Evolutionary conservation across 2,888 invertebrate species (phyloP).

Genomic region (Gastracanthus pulcherrimus): DNA sequence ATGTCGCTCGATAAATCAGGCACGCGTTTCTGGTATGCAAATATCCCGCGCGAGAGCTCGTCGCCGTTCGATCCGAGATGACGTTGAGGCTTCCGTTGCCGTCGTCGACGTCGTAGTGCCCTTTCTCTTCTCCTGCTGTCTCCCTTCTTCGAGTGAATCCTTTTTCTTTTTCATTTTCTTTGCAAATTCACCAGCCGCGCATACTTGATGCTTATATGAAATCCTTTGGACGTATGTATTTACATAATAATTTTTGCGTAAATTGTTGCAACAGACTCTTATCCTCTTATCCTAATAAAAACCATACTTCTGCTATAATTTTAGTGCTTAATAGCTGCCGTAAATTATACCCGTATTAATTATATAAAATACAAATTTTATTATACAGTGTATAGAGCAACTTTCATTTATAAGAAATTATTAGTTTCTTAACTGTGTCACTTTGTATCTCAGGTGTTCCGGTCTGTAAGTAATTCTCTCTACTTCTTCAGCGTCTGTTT

Average conservation of each 20-base stretch:
- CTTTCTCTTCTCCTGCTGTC: not conserved
- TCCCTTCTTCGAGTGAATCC: not conserved
- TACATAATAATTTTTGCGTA: constrained; percentile 1
- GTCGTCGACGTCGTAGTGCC: not conserved
- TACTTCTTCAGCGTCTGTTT: not conserved
- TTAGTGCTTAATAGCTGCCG: not conserved
- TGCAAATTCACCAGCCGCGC: not conserved
- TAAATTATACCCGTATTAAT: not conserved
- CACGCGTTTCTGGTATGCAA: constrained; percentile 67
- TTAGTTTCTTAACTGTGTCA: not conserved
- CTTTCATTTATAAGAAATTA: constrained; percentile 3
- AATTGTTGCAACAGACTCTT: no score
- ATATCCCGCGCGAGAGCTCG: constrained; percentile 60
- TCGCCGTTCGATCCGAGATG: constrained; percentile 51
- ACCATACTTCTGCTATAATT: not conserved
- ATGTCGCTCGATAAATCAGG: constrained; percentile 66
- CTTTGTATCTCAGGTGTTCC: not conserved
- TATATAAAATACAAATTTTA: not conserved
- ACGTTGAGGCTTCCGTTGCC: constrained; percentile 26
- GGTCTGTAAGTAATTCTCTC: not conserved
- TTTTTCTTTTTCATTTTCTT: constrained; percentile 7
- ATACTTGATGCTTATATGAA: not conserved
- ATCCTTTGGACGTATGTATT: not conserved
- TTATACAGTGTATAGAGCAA: not conserved
- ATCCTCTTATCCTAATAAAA: not conserved